Base-by-base conservation (phyloP, 2,888 invertebrate species). In the Chrysolina haemoptera region DNA sequence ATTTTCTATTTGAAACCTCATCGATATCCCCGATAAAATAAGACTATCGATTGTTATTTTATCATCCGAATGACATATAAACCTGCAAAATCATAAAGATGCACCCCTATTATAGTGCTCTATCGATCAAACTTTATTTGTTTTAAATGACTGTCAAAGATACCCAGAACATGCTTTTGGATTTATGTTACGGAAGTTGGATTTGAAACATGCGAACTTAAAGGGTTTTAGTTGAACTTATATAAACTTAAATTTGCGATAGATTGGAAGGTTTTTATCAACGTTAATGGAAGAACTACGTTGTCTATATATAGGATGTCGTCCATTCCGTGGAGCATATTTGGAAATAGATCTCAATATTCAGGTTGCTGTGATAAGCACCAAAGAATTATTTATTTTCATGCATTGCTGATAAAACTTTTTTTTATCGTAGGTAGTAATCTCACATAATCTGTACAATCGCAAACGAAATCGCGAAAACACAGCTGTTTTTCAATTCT, bases 221-320 rank as follows among this genome's bases (percentile, higher is more conserved):
- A 68, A 69, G 48, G 50, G 20, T n/a, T 27, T 46, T 55, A 59
- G 41, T 40, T 68, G 35, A 43, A 72, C 40, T 68, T 63, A 68
- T 63, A 69, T 64, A 64, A 69, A 69, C 50, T 65, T 65, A 27
- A 59, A 53, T 68, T 68, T 22, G 66, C 96, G 96, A 96, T 95
- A 84, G 93, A 92, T 79, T 95, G 93, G 87, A 94, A 95, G 50
- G 18, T n/a, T n/a, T 53, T 9, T 20, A 53, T 40, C 41, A 40
- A 35, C 22, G 22, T 14, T 9, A 3, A 14, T 8, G 8, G 14
- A 1, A 1, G 14, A n/a, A 14, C 35, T 35, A 46, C 4, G n/a
- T n/a, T n/a, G 46, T 4, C 8, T 46, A 1, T 46, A 1, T 43
- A 10, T 43, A 43, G 3, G 8, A 6, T 1, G 8, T 1, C n/a